phyloP scores from a whole-genome alignment of 2,888 invertebrate species.

The Gymnocheta viridis region DNA sequence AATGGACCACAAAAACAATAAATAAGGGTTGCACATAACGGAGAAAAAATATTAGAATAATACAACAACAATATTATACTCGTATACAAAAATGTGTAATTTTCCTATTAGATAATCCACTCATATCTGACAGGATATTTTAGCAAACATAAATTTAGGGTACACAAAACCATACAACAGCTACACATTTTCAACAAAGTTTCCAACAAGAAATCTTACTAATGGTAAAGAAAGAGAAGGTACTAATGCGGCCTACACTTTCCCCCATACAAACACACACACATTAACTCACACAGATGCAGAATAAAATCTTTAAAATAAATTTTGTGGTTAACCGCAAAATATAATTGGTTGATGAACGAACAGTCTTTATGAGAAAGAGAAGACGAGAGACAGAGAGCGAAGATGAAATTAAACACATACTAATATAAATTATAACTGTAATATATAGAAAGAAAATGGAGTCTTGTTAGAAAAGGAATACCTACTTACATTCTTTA shows the following conservation, averaged over 20 bases:
- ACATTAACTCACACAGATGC: constrained; percentile 24
- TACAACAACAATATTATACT: not conserved
- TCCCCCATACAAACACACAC: constrained; percentile 3
- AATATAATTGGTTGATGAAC: constrained; percentile 81
- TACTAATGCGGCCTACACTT: constrained; percentile 23
- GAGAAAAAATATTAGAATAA: not conserved
- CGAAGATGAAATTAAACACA: constrained; percentile 16
- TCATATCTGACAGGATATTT: constrained; percentile 39
- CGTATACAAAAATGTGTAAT: constrained; percentile 27
- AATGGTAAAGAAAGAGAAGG: constrained; percentile 46
- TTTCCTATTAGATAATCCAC: constrained; percentile 32
- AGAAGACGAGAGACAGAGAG: constrained; percentile 67
- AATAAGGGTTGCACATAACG: constrained; percentile 61
- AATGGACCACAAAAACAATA: constrained; percentile 60
- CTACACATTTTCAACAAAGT: not conserved
- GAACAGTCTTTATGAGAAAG: constrained; percentile 58
- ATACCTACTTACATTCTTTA: no score
- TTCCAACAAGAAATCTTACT: constrained; percentile 45
- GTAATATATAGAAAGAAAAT: constrained; percentile 55
- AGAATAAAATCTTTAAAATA: constrained; percentile 74
- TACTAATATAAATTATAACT: not conserved
- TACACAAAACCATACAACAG: not conserved
- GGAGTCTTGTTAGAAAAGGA: constrained; percentile 44
- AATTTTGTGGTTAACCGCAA: constrained; percentile 82
- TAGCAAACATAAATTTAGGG: not conserved